Conservation (phyloP, 2,113 vertebrate genomes). For the Potamarius usumacintae region DNA sequence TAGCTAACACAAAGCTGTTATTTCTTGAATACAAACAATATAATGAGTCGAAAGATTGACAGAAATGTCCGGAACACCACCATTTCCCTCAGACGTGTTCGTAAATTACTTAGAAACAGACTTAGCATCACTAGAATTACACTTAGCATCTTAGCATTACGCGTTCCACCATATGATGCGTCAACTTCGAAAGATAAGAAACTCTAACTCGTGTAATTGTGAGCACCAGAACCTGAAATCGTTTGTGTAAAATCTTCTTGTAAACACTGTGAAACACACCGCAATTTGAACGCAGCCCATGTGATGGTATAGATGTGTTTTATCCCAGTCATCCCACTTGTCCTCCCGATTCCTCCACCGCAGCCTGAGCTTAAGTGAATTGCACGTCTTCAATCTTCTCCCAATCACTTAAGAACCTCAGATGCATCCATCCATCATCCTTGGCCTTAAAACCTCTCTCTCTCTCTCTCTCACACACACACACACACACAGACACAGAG, state of each 20-base stretch:
- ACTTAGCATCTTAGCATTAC: not conserved
- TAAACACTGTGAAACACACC: not conserved
- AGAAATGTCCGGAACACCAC: not conserved
- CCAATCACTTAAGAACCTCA: slow-evolving; percentile 10
- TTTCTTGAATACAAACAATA: not conserved
- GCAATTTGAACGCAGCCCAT: not conserved
- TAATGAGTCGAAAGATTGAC: not conserved
- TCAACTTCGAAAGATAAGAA: not conserved
- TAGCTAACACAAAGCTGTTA: not conserved
- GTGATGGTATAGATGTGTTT: not conserved
- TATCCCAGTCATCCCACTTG: not conserved
- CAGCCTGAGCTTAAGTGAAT: not conserved
- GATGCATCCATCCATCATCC: not conserved
- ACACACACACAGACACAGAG: not conserved
- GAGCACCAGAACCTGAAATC: not conserved
- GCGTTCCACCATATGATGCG: not conserved
- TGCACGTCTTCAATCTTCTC: not conserved
- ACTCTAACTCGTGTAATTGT: not conserved
- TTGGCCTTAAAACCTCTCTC: not conserved
- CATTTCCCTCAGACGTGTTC: not conserved
- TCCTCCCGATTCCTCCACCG: not conserved
- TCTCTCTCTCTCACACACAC: not conserved
- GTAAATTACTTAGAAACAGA: not conserved
- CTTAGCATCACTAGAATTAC: not conserved
- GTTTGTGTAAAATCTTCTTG: not conserved